A percentile compares a stretch with the other conserved stretches of the same genome.
Evolutionary conservation across 2,888 invertebrate genomes (phyloP).

Genomic region (Parnassius smintheus): DNA sequence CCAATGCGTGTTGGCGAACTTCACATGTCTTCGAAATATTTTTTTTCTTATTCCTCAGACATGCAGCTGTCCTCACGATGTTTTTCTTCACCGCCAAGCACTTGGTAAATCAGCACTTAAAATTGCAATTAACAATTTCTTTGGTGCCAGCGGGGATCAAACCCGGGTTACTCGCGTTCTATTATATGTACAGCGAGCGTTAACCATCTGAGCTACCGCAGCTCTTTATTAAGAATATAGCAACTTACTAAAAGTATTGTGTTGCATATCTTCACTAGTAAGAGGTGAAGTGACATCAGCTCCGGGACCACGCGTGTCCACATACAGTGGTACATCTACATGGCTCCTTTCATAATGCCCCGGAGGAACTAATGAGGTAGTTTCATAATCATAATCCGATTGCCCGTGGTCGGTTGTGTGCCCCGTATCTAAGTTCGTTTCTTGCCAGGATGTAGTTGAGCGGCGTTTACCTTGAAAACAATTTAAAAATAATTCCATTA

Average conservation of each 20-base stretch:
- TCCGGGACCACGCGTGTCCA: slow-evolving; percentile 81
- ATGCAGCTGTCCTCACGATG: too few species aligned
- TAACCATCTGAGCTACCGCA: too few species aligned
- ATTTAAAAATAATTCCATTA: too few species aligned
- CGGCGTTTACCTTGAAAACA: slow-evolving; percentile 62
- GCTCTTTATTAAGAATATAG: background rate
- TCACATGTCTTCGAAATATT: too few species aligned
- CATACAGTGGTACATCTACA: slow-evolving; percentile 83
- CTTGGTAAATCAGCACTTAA: too few species aligned
- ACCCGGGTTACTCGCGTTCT: too few species aligned
- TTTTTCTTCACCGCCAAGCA: too few species aligned
- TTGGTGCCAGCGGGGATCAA: too few species aligned
- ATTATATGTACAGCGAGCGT: too few species aligned
- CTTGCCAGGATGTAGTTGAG: slow-evolving; percentile 89
- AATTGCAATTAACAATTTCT: too few species aligned
- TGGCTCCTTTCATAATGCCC: slow-evolving; percentile 59
- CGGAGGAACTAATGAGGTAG: slow-evolving; percentile 48
- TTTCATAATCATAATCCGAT: slow-evolving; percentile 59
- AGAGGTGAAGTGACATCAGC: slow-evolving; percentile 61
- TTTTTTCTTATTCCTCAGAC: too few species aligned
- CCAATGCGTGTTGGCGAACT: too few species aligned
- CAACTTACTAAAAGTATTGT: slow-evolving; percentile 61
- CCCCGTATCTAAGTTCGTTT: slow-evolving; percentile 94
- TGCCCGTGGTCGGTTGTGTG: slow-evolving; percentile 87
- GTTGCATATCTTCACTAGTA: slow-evolving; percentile 68